Percentiles rank a stretch among this genome's conserved stretches.
These are phyloP conservation scores for Donacobius atricapilla DNA, from an alignment of 2,113 vertebrate genomes.

Conservation along the genomic window DNA sequence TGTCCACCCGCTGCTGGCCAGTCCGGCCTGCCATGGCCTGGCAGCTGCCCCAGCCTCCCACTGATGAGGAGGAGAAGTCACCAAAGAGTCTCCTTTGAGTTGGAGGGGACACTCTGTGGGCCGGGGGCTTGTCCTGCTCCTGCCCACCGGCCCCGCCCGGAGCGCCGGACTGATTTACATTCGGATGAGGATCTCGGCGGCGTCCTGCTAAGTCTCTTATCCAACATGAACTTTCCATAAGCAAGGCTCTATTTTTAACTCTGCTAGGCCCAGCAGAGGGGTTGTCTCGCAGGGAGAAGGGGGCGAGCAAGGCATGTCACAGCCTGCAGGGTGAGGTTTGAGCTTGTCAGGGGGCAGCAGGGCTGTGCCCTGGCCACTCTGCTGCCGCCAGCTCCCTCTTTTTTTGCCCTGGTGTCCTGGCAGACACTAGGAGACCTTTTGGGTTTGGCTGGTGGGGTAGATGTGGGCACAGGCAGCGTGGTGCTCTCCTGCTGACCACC, in stretches of 20 bases:
- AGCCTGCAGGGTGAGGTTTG: not conserved
- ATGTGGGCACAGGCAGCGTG: not conserved
- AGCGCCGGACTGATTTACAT: conserved; percentile 8
- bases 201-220: conserved; percentile 39
- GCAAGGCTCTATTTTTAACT: conserved; percentile 68
- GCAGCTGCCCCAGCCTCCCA: not conserved
- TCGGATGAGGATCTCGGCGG: conserved; percentile 6
- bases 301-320: not conserved
- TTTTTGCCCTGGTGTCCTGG: not conserved
- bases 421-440: not conserved
- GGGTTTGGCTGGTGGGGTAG: not conserved
- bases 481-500: not conserved
- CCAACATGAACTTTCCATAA: conserved; percentile 68
- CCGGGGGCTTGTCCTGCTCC: not conserved
- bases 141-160: not conserved
- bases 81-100: not conserved
- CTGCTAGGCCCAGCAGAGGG: not conserved
- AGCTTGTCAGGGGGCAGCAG: not conserved
- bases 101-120: not conserved
- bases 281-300: not conserved
- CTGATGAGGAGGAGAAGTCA: not conserved
- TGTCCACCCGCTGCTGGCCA: not conserved
- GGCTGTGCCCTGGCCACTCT: not conserved
- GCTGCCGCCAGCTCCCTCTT: not conserved
- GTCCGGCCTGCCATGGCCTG: not conserved